phyloP scores from a whole-genome alignment of 2,888 invertebrate genomes.

The Galeruca laticollis region DNA sequence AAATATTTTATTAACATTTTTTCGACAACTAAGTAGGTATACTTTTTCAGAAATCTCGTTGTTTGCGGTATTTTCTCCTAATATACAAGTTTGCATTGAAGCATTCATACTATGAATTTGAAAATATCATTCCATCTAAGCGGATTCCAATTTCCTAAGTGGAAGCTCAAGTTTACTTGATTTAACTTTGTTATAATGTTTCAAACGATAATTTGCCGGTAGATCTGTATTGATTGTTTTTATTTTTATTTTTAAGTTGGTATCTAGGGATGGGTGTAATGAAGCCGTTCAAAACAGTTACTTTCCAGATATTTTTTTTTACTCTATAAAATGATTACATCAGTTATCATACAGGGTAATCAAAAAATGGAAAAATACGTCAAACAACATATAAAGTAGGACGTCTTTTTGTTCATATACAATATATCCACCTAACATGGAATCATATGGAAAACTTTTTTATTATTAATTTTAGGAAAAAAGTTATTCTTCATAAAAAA shows the following conservation, averaged over 20 bases:
- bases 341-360: neutral
- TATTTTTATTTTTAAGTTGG: neutral
- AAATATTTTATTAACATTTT: too few species aligned
- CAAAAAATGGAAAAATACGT: neutral
- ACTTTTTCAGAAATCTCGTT: too few species aligned
- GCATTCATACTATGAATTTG: too few species aligned
- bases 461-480: too few species aligned
- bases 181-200: neutral
- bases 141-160: neutral
- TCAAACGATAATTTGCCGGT: neutral
- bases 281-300: neutral
- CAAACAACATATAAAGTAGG: too few species aligned
- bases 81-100: too few species aligned
- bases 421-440: too few species aligned
- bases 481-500: too few species aligned
- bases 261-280: neutral
- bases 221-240: conserved; percentile 1
- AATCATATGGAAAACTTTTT: too few species aligned
- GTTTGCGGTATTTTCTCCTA: too few species aligned
- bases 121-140: neutral
- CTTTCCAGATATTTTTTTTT: neutral
- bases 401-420: too few species aligned
- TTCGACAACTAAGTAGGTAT: too few species aligned
- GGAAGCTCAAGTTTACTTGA: neutral
- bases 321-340: neutral